Conservation (phyloP, 2,888 invertebrate genomes). For the Belgica antarctica region DNA sequence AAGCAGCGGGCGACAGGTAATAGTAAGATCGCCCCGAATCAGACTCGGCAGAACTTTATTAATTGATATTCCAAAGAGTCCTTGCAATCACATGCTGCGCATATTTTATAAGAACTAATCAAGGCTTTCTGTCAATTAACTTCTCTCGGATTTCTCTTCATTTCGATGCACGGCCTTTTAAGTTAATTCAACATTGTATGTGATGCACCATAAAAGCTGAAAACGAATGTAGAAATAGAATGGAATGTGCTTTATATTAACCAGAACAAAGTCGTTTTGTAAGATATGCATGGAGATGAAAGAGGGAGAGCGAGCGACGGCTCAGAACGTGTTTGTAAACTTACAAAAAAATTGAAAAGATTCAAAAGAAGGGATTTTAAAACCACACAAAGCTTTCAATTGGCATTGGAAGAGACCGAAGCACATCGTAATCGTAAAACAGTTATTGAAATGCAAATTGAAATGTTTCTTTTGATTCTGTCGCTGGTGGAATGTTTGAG, state of each 20-base stretch:
- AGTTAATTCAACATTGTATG: conserved; percentile 4
- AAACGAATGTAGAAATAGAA: background rate
- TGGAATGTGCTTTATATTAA: conserved; percentile 11
- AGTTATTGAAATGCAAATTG: conserved; percentile 35
- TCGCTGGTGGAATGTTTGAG: background rate
- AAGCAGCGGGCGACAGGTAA: no score
- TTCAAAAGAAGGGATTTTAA: no score
- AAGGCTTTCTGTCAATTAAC: conserved; percentile 36
- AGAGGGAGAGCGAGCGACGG: no score
- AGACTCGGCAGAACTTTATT: no score
- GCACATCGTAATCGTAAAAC: conserved; percentile 9
- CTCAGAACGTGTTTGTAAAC: background rate
- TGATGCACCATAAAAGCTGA: background rate
- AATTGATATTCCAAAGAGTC: no score
- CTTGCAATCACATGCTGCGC: background rate
- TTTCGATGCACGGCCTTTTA: no score
- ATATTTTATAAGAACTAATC: conserved; percentile 34
- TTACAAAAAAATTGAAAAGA: background rate
- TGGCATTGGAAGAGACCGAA: background rate
- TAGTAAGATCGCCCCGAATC: no score
- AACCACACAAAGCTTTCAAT: background rate
- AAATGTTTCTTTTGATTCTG: background rate
- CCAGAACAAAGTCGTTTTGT: conserved; percentile 10
- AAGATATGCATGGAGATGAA: conserved; percentile 7
- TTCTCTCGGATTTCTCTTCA: background rate